Percentiles rank a stretch among this genome's conserved stretches.
phyloP scores from a whole-genome alignment of 2,888 invertebrate species.

The Macropis europaea region DNA sequence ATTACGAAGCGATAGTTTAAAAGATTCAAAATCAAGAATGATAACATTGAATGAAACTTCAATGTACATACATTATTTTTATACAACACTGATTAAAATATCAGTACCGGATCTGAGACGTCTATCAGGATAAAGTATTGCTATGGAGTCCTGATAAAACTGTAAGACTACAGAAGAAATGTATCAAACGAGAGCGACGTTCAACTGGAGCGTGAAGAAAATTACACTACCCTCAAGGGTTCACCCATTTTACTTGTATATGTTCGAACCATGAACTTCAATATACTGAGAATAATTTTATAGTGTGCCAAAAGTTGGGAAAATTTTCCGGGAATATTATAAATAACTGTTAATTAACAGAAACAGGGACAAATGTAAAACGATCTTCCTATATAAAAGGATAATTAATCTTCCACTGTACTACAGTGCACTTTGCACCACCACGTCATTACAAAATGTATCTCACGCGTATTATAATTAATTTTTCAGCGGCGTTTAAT shows the following conservation, averaged over 20 bases:
- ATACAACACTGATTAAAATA: no score
- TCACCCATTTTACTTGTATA: not conserved
- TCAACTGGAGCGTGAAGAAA: no score
- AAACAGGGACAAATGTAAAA: not conserved
- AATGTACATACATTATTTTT: no score
- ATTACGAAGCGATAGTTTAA: no score
- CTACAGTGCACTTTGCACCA: not conserved
- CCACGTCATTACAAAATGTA: not conserved
- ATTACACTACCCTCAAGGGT: conserved; percentile 34
- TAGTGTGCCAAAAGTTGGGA: not conserved
- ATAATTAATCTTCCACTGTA: not conserved
- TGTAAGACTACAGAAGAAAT: conserved; percentile 37
- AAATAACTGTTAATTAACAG: not conserved
- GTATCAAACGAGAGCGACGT: no score
- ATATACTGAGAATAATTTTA: not conserved
- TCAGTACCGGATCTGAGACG: no score
- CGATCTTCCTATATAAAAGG: not conserved
- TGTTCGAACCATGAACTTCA: not conserved
- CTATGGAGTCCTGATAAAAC: conserved; percentile 5
- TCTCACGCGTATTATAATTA: conserved; percentile 1
- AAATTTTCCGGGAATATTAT: not conserved
- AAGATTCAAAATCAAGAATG: no score
- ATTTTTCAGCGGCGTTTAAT: not conserved
- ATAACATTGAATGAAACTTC: no score
- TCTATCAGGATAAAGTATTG: not conserved